Conservation (phyloP, 2,113 vertebrate genomes). For the Atractosteus spatula region DNA sequence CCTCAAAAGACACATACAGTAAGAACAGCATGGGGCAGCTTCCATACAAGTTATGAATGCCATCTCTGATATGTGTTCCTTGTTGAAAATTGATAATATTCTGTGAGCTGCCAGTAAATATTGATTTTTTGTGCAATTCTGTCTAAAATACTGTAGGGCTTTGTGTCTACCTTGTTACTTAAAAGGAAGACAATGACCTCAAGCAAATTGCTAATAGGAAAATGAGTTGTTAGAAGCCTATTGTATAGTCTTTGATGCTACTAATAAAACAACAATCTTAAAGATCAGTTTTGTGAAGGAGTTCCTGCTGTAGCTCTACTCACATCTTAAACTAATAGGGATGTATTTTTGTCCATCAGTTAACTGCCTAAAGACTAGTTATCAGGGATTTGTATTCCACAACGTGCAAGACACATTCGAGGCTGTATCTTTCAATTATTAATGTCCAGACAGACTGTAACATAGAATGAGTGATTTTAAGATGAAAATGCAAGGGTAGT, state of each 20-base stretch:
- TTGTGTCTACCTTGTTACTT: not conserved
- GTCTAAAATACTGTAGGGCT: conserved; percentile 10
- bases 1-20: not conserved
- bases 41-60: not conserved
- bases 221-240: conserved; percentile 28
- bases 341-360: no score
- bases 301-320: no score
- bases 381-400: not conserved
- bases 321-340: no score
- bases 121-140: conserved; percentile 2
- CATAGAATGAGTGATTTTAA: no score
- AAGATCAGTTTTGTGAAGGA: no score
- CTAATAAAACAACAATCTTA: no score
- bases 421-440: no score
- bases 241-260: conserved; percentile 3
- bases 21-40: not conserved
- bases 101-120: conserved; percentile 6
- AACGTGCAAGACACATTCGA: not conserved
- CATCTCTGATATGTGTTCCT: not conserved
- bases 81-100: conserved; percentile 6
- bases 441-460: no score
- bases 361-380: no score
- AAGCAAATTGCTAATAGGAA: conserved; percentile 24
- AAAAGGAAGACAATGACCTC: conserved; percentile 22
- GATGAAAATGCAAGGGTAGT: no score